Evolutionary conservation across 1,140 invertebrate species (phyloP).

Genomic region (Drosophila bocki): DNA sequence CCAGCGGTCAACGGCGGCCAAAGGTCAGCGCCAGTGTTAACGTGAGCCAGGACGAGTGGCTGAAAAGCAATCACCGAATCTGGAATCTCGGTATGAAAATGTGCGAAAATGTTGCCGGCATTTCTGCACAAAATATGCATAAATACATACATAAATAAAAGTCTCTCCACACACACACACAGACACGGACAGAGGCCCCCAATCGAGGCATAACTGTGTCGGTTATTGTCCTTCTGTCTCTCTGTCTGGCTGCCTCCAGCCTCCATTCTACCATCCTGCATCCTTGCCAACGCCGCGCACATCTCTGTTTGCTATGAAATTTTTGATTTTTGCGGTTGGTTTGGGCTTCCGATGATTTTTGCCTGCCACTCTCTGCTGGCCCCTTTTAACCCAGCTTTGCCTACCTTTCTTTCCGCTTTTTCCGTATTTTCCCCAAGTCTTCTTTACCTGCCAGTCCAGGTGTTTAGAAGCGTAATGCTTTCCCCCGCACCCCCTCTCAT

Average conservation of each 20-base stretch:
- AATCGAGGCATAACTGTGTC: slow-evolving; percentile 28
- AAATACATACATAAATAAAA: slow-evolving; percentile 80
- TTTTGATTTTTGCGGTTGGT: slow-evolving; percentile 70
- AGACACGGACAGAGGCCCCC: slow-evolving; percentile 9
- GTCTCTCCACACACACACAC: slow-evolving; percentile 41
- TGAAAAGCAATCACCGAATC: slow-evolving; percentile 46
- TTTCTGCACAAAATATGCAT: slow-evolving; percentile 75
- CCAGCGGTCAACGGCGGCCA: slow-evolving; percentile 20
- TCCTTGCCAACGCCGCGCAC: slow-evolving; percentile 6
- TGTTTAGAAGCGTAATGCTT: slow-evolving; percentile 6
- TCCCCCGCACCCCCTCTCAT: neutral
- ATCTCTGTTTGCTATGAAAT: slow-evolving; percentile 31
- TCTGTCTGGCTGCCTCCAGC: slow-evolving; percentile 1
- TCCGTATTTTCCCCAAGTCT: neutral
- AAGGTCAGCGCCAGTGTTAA: slow-evolving; percentile 33
- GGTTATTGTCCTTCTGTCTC: slow-evolving; percentile 15
- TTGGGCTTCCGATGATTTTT: slow-evolving; percentile 61
- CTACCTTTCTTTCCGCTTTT: neutral
- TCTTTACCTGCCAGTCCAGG: neutral
- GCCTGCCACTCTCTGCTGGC: slow-evolving; percentile 20
- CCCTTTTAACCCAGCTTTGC: slow-evolving; percentile 2
- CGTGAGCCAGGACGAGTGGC: slow-evolving; percentile 17
- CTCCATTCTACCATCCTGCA: neutral
- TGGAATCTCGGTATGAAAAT: slow-evolving; percentile 45
- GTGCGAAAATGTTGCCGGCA: slow-evolving; percentile 52